Evolutionary conservation across 2,797 vertebrate genomes (phyloP).

Genomic region (Rachycentron canadum): DNA sequence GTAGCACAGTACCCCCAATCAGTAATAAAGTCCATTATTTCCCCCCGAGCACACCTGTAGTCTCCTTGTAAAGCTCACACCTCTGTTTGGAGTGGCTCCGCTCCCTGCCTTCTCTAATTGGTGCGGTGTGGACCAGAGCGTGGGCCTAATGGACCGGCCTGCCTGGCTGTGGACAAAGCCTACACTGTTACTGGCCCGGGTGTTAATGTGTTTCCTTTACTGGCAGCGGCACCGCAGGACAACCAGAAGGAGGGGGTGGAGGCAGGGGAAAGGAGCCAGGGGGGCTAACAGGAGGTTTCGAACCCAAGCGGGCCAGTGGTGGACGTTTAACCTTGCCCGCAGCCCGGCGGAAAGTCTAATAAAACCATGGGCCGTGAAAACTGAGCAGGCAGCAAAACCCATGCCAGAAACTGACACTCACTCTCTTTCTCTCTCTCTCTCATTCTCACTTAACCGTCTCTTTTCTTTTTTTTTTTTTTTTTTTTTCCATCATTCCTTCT

Average conservation of each 20-base stretch:
- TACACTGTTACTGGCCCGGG: conserved; percentile 79
- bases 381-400: conserved; percentile 85
- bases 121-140: conserved; percentile 69
- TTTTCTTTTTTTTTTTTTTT: conserved; percentile 36
- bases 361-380: conserved; percentile 82
- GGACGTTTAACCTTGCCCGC: conserved; percentile 80
- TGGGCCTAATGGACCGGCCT: conserved; percentile 69
- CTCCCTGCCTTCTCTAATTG: conserved; percentile 78
- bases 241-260: conserved; percentile 63
- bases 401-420: conserved; percentile 83
- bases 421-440: conserved; percentile 59
- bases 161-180: conserved; percentile 79
- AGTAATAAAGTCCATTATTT: conserved; percentile 78
- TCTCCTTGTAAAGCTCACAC: conserved; percentile 81
- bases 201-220: conserved; percentile 86
- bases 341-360: conserved; percentile 81
- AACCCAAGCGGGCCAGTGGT: conserved; percentile 71
- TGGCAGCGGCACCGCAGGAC: conserved; percentile 79
- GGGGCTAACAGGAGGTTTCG: conserved; percentile 60
- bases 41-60: conserved; percentile 78
- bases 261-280: conserved; percentile 31
- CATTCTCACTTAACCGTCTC: conserved; percentile 80
- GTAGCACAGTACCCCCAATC: conserved; percentile 69
- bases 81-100: conserved; percentile 79
- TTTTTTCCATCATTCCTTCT: conserved; percentile 63